These are phyloP conservation scores for Shargacucullia verbasci DNA, from an alignment of 2,888 invertebrate species.

Conservation along the genomic window DNA sequence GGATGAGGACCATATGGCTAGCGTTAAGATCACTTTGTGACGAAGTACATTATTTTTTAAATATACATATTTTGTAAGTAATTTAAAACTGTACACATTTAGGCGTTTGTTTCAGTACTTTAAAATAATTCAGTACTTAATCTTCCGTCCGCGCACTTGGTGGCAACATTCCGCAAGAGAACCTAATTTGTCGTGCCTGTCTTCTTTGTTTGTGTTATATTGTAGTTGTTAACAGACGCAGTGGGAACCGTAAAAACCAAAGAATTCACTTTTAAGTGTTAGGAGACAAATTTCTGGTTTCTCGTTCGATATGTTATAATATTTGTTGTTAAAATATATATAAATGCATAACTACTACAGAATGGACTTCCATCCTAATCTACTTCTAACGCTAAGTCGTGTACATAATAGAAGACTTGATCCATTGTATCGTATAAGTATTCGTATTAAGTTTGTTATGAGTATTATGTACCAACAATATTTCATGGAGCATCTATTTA, in stretches of 20 bases:
- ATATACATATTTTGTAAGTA: slow-evolving; percentile 35
- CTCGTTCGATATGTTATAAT: slow-evolving; percentile 23
- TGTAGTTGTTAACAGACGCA: slow-evolving; percentile 41
- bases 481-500: slow-evolving; percentile 37
- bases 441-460: slow-evolving; percentile 34
- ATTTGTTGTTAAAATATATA: not conserved
- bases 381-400: slow-evolving; percentile 4
- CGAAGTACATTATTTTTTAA: slow-evolving; percentile 40
- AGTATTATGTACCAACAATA: slow-evolving; percentile 50
- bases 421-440: slow-evolving; percentile 20
- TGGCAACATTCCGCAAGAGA: slow-evolving; percentile 54
- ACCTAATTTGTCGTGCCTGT: slow-evolving; percentile 39
- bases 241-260: slow-evolving; percentile 51
- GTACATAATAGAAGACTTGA: slow-evolving; percentile 25
- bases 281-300: slow-evolving; percentile 17
- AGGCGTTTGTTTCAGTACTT: slow-evolving; percentile 40
- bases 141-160: slow-evolving; percentile 51
- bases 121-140: slow-evolving; percentile 55
- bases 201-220: slow-evolving; percentile 40
- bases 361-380: slow-evolving; percentile 6
- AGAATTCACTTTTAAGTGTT: slow-evolving; percentile 48
- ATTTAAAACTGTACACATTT: slow-evolving; percentile 40
- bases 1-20: slow-evolving; percentile 72
- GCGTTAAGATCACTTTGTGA: slow-evolving; percentile 76
- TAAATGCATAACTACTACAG: slow-evolving; percentile 1